Evolutionary conservation across 2,797 vertebrate species (phyloP), one percentile per base, ranked within the genome.

Genomic region (Leptodactylus fallax): DNA sequence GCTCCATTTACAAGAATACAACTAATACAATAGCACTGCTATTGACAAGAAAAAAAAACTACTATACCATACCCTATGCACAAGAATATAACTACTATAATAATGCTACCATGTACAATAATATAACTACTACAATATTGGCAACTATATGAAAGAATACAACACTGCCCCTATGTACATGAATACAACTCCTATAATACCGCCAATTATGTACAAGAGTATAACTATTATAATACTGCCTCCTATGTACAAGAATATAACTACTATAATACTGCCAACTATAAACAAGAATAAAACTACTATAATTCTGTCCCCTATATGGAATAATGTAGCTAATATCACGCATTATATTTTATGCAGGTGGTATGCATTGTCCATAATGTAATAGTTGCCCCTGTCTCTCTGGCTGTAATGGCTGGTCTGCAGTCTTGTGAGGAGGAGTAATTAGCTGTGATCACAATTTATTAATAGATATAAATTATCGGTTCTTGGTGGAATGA

Each of bases 401-500:
- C 36, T 36, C 36, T 36, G 36, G 12, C 16, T 17, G 14, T 69
- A 53, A n/a, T 1, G 12, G 7, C 51, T 2, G 51, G 51, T 53
- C 12, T 53, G 51, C 16, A 74, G 7, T 0, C 36, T 36, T 36
- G 80, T 92, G 93, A 89, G 85, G 60, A 85, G 81, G 91, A 90
- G 91, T 94, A 94, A 94, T 94, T 94, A 94, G 61, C 91, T 61
- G 0, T 91, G 91, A 76, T 91, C 90, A 88, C 90, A 88, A 91
- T 93, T 93, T 93, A 94, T 94, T 94, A 93, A 93, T 93, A 92
- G 67, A 91, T 91, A 93, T 94, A 95, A 95, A 95, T 94, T 92
- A 91, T 91, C 92, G 88, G 85, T 78, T 83, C 90, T 83, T 69
- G 88, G 90, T 88, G 53, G 88, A 80, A 76, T 86, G 51, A 90